Evolutionary conservation across 2,113 vertebrate species (phyloP), one percentile per base, ranked within the genome.

Genomic region (Ictalurus furcatus): DNA sequence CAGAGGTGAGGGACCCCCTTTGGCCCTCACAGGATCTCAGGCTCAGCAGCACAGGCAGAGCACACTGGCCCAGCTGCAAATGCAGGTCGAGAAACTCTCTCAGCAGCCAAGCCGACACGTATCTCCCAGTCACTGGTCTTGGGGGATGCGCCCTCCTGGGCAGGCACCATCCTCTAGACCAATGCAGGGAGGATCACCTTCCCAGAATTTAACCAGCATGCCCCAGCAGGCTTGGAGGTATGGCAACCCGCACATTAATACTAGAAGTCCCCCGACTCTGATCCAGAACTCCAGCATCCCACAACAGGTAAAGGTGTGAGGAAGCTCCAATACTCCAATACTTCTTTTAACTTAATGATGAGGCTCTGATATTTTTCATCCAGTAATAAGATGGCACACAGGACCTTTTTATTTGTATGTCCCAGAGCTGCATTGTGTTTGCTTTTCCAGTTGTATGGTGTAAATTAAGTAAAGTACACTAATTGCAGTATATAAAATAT

Each of bases 51-150:
- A 95, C 90, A 89, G 94, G 23, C 95, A 95, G 89, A 95, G 93
- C 88, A 96, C 96, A 0, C 92, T 96, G 80, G 96, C 95, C 56
- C 96, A 96, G 93, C 95, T 96, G 3, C 96, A 96, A 92, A 94
- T 96, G 95, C 96, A 96, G 93, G 95, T 96, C 91, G 96, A 96
- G 91, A 96, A 96, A 90, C 93, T 96, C 37, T 94, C 95, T 88
- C 95, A 96, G 91, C 95, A 95, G 59, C 92, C 94, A 86, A 94
- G 91, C 90, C 94, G 95, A 40, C 95, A 95, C 81, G 92, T 92
- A 1, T 91, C 92, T 30, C 93, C 96, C 16, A 95, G 94, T 88
- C 92, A 95, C 67, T 96, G 96, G 95, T 90, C 94, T 23, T 96
- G 96, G 95, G 94, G 93, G 0, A 89, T 93, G 85, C 92, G 94